Evolutionary conservation across 2,797 vertebrate species (phyloP), one percentile per base, ranked within the genome.

Genomic region (Neosilurus hyrtlii): DNA sequence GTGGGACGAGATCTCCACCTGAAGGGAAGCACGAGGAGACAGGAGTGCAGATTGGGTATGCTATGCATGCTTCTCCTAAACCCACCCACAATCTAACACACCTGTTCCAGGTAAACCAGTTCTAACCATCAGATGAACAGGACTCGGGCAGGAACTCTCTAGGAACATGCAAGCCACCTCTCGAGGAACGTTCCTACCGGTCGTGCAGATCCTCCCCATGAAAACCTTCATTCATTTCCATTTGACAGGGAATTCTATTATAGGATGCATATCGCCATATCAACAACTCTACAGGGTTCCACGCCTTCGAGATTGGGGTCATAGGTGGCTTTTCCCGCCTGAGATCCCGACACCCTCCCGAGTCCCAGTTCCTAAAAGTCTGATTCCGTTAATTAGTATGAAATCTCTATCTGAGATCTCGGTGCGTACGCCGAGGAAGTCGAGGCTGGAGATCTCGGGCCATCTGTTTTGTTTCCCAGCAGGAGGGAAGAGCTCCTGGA

Each of bases 11-110:
- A 26, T 24, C 43, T 51, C 61, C 75, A 78, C 75, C 81, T 76
- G 84, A 81, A 87, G 85, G 91, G 90, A 93, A 92, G 90, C 89
- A 63, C 87, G 86, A 86, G 35, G 84, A 83, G 89, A 86, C 86
- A 86, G 85, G 88, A 78, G 89, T 84, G 89, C 90, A 91, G 90
- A 90, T 93, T 91, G 91, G 93, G 93, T 94, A 90, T 93, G 94
- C 83, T 94, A 90, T 93, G 94, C 84, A 63, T 72, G 24, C 54
- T 9, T 86, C 65, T 37, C 76, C 61, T 35, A 56, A 18, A 43
- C 37, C 37, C 37, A 43, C 37, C 37, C 6, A 43, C 37, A 43
- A 75, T 26, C 59, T 22, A 51, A 3, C 61, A 24, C 57, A 65
- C 43, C 37, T 78, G 76, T 61, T 65, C 76, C 61, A 65, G 43